Base-by-base conservation (phyloP, 1,140 invertebrate species). In the Globodera ellingtonae region DNA sequence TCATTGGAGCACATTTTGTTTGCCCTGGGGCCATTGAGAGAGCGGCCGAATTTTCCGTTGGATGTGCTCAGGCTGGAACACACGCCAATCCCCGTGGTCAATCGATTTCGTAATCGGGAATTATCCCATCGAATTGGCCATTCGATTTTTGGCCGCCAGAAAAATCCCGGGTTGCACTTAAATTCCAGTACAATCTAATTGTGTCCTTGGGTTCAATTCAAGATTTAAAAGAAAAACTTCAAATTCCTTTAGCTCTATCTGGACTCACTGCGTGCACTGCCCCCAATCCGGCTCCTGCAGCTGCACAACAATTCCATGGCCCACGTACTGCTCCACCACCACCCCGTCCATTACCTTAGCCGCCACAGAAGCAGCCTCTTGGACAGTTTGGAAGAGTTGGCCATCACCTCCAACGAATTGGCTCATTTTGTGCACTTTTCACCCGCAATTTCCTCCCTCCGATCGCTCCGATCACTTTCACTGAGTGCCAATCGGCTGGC, bases 1-100 rank as follows among this genome's bases (percentile, higher is more conserved):
- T 21, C 75, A 47, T 66, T 77, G 46, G 75, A 77, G 50, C 62
- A 77, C 46, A 66, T 77, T 77, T 77, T 77, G 59, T 10, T 24
- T 44, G 9, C 24, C 18, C 62, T 77, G 47, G 62, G 62, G 4
- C 75, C 75, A 67, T 21, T 67, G 47, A 35, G 18, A 21, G 44
- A 69, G 48, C 9, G 59, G 59, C 62, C 56, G 5, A 46, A 47
- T 15, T n/a, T 47, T n/a, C 65, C 7, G 21, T 50, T 77, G n/a
- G 75, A 77, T 24, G 0, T 77, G n/a, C 48, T 77, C 18, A 18
- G 21, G 35, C 44, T 77, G 65, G 24, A 77, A n/a, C 44, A 77
- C 62, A 69, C 62, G 48, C 75, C 75, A 0, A 77, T 77, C 44
- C 75, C 75, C 24, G 56, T 67, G 35, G 75, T 77, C 15, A 67